Percentiles rank a stretch among this genome's conserved stretches.
These are phyloP conservation scores for Euclidia mi DNA, from an alignment of 2,888 invertebrate species.

Conservation along the genomic window DNA sequence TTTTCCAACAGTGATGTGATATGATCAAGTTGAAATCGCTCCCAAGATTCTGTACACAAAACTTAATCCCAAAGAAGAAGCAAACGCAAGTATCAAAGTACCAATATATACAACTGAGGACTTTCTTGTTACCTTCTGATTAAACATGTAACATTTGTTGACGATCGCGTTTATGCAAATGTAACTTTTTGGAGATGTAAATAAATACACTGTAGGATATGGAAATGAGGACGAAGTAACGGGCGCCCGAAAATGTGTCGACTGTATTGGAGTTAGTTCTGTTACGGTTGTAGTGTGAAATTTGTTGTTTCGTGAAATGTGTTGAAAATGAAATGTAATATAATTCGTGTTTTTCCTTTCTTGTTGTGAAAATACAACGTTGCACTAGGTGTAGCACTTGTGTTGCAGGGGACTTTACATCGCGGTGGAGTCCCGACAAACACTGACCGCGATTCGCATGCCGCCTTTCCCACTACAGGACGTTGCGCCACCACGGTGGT, in stretches of 20 bases:
- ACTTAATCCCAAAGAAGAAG: neutral
- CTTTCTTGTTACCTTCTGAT: slow-evolving; percentile 14
- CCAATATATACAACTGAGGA: slow-evolving; percentile 14
- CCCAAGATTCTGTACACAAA: no score
- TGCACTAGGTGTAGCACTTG: no score
- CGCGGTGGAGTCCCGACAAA: no score
- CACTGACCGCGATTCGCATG: no score
- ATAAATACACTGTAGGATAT: slow-evolving; percentile 34
- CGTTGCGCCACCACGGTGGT: no score
- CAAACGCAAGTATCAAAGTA: slow-evolving; percentile 14
- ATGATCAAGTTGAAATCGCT: no score
- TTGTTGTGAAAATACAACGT: no score
- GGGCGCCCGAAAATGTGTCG: slow-evolving; percentile 25
- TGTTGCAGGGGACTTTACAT: no score
- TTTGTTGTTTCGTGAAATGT: neutral
- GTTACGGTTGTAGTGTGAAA: neutral
- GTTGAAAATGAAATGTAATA: neutral
- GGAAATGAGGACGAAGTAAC: slow-evolving; percentile 34
- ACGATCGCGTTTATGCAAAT: slow-evolving; percentile 27
- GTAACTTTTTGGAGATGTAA: slow-evolving; percentile 31
- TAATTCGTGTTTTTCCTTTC: neutral
- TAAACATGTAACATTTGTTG: slow-evolving; percentile 27
- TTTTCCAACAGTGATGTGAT: no score
- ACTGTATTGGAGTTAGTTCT: slow-evolving; percentile 15
- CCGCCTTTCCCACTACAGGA: no score